These are phyloP conservation scores for Parazoanthus atlanticus DNA, from an alignment of 92 coral and sea anemone genomes.

Conservation along the genomic window DNA sequence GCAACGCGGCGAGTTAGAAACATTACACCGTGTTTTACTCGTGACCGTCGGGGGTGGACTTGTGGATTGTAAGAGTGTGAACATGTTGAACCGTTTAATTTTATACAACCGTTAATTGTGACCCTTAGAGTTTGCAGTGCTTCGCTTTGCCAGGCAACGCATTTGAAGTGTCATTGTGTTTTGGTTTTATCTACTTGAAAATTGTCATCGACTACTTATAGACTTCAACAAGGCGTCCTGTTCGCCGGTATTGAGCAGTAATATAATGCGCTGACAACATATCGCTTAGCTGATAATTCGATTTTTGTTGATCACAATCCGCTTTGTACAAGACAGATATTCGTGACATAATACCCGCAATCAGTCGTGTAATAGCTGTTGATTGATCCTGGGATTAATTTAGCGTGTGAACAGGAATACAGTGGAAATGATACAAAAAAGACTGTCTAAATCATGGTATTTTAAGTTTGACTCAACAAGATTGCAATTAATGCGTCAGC, in stretches of 20 bases:
- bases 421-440: background rate
- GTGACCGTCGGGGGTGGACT: slow-evolving; percentile 8
- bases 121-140: background rate
- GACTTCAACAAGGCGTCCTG: background rate
- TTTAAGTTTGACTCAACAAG: too few species aligned
- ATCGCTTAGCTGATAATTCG: background rate
- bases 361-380: background rate
- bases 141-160: too few species aligned
- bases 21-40: background rate
- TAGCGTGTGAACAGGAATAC: background rate
- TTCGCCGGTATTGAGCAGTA: background rate
- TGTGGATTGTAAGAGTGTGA: background rate
- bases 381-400: background rate
- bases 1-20: background rate
- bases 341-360: background rate
- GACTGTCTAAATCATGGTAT: background rate
- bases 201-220: background rate
- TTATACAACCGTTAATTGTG: background rate
- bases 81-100: background rate
- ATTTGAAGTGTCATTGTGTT: background rate
- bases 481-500: background rate
- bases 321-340: background rate
- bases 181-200: background rate
- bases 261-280: background rate
- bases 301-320: background rate